Evolutionary conservation across 1,140 invertebrate genomes (phyloP).

Genomic region (Sinonovacula constricta): DNA sequence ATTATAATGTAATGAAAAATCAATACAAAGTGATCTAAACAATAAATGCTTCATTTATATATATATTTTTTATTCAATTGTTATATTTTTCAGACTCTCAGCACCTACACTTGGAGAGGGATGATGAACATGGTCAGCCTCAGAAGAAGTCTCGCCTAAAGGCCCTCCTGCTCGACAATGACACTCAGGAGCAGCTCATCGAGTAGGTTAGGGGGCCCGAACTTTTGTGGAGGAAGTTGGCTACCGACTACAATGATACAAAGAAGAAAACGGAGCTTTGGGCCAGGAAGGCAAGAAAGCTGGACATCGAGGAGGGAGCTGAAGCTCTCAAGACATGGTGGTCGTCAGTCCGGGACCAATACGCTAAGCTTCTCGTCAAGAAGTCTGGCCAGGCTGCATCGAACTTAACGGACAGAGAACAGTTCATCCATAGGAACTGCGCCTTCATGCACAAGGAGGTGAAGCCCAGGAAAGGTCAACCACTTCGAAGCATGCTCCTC

Average conservation of each 20-base stretch:
- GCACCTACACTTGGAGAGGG: too few species aligned
- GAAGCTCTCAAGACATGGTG: constrained; percentile 33
- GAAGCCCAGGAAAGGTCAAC: too few species aligned
- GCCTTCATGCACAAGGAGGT: constrained; percentile 24
- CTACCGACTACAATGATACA: constrained; percentile 25
- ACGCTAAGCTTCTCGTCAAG: constrained; percentile 17
- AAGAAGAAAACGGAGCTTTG: constrained; percentile 39
- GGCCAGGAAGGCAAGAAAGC: constrained; percentile 22
- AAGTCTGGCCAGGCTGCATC: constrained; percentile 38
- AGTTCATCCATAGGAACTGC: constrained; percentile 33
- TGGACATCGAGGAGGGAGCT: too few species aligned
- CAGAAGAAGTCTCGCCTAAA: too few species aligned
- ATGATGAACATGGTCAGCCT: too few species aligned
- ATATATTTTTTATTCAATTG: constrained; percentile 33
- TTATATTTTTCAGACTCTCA: too few species aligned
- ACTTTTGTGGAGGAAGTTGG: constrained; percentile 15
- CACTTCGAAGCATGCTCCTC: constrained; percentile 35
- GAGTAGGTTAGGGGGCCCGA: constrained; percentile 26
- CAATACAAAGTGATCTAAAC: constrained; percentile 40
- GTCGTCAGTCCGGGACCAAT: constrained; percentile 31
- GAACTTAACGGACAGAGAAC: constrained; percentile 39
- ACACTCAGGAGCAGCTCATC: constrained; percentile 30
- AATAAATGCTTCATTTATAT: constrained; percentile 39
- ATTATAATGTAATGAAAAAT: constrained; percentile 37
- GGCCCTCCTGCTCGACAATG: constrained; percentile 31